Percentiles rank a stretch among this genome's conserved stretches.
These are phyloP conservation scores for Tipula confusa DNA, from an alignment of 2,888 invertebrate species.

Conservation along the genomic window DNA sequence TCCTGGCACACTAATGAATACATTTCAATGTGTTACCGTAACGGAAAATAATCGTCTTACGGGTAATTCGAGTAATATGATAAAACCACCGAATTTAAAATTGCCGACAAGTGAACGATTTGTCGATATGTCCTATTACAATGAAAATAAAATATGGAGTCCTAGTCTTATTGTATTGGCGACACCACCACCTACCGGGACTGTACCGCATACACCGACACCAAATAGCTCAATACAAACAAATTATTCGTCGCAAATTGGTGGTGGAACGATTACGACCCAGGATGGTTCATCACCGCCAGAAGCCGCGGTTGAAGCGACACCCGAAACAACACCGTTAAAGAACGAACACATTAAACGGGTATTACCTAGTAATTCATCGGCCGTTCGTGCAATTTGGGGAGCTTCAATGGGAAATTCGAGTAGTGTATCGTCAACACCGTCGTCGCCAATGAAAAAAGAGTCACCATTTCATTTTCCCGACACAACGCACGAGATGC, in stretches of 20 bases:
- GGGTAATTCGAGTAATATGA: neutral
- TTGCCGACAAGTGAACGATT: neutral
- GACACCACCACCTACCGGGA: slow-evolving; percentile 49
- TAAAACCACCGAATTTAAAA: neutral
- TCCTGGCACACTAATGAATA: slow-evolving; percentile 33
- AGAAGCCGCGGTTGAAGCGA: slow-evolving; percentile 84
- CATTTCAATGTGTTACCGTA: slow-evolving; percentile 3
- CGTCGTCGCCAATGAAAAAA: slow-evolving; percentile 66
- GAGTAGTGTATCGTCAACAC: slow-evolving; percentile 52
- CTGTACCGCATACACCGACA: slow-evolving; percentile 53
- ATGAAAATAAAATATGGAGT: slow-evolving; percentile 44
- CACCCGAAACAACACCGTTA: slow-evolving; percentile 82
- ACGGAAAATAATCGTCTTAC: neutral
- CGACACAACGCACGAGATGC: slow-evolving; percentile 36
- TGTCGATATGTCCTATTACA: neutral
- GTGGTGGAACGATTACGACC: slow-evolving; percentile 39
- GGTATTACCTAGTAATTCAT: slow-evolving; percentile 57
- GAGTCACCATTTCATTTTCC: slow-evolving; percentile 57
- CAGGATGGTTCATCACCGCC: slow-evolving; percentile 69
- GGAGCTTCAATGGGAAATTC: slow-evolving; percentile 51
- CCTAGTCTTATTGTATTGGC: slow-evolving; percentile 46
- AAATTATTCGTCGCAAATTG: slow-evolving; percentile 53
- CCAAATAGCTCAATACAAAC: slow-evolving; percentile 49
- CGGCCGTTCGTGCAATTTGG: slow-evolving; percentile 62
- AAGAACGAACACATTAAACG: slow-evolving; percentile 53